phyloP scores from a whole-genome alignment of 2,888 invertebrate genomes.

The Muscina levida region DNA sequence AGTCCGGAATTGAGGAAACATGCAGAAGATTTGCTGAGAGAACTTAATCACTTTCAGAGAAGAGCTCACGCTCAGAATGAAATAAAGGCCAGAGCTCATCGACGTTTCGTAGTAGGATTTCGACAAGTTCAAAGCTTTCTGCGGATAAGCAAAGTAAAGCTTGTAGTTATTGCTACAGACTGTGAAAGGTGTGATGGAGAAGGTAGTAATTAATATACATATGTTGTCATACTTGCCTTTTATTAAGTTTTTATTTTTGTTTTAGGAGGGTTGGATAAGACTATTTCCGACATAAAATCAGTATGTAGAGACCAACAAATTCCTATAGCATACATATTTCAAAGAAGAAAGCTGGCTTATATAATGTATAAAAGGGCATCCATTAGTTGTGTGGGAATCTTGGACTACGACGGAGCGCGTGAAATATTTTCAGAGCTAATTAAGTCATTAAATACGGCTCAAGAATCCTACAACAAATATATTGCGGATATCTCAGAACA shows the following conservation, averaged over 20 bases:
- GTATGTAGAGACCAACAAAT: conserved; percentile 81
- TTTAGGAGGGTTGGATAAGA: conserved; percentile 83
- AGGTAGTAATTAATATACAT: conserved; percentile 65
- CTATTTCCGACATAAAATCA: conserved; percentile 80
- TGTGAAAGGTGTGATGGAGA: conserved; percentile 80
- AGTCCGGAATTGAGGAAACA: conserved; percentile 81
- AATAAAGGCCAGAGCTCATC: conserved; percentile 82
- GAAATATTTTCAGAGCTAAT: conserved; percentile 74
- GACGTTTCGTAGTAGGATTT: conserved; percentile 83
- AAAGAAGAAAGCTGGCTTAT: conserved; percentile 82
- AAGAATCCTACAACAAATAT: conserved; percentile 56
- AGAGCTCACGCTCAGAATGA: conserved; percentile 82
- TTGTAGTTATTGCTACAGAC: conserved; percentile 84
- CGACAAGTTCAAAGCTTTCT: conserved; percentile 83
- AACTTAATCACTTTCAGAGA: conserved; percentile 83
- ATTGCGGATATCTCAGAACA: too few relatives aligned
- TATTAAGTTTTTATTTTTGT: conserved; percentile 36
- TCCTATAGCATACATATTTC: conserved; percentile 83
- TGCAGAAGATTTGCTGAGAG: conserved; percentile 81
- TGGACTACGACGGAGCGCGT: conserved; percentile 84
- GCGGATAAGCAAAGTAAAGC: conserved; percentile 82
- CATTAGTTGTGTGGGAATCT: conserved; percentile 83
- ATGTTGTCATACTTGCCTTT: neutral
- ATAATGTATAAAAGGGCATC: conserved; percentile 82
- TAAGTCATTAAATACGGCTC: conserved; percentile 53